phyloP scores from a whole-genome alignment of 2,797 vertebrate species.

The Cynodonichthys magdalenae region DNA sequence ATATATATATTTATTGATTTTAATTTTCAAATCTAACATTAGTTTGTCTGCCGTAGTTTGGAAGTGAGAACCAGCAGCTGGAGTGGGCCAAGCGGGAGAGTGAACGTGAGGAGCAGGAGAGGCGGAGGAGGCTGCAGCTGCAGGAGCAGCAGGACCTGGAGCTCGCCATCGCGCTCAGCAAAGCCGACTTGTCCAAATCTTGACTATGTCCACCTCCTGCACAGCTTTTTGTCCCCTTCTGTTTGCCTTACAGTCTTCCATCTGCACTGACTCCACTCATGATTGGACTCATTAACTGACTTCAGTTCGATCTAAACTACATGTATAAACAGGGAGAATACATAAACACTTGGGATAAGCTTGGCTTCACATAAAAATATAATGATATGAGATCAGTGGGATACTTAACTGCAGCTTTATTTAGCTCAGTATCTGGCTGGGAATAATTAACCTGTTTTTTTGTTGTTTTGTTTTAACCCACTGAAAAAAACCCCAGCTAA shows the following conservation, averaged over 20 bases:
- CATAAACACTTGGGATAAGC: constrained; percentile 53
- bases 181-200: constrained; percentile 86
- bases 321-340: constrained; percentile 67
- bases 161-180: constrained; percentile 94
- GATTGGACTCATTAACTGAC: constrained; percentile 57
- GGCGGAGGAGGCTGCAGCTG: constrained; percentile 85
- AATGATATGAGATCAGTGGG: constrained; percentile 35
- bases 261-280: constrained; percentile 25
- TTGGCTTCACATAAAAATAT: constrained; percentile 48
- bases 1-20: background rate
- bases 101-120: constrained; percentile 90
- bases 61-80: constrained; percentile 94
- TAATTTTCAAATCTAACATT: constrained; percentile 27
- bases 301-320: constrained; percentile 62
- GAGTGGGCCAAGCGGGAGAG: constrained; percentile 96
- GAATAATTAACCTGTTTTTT: constrained; percentile 29
- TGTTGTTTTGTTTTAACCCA: background rate
- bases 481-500: background rate
- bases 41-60: constrained; percentile 80
- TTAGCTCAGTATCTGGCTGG: constrained; percentile 42
- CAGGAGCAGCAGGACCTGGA: constrained; percentile 96
- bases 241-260: constrained; percentile 1
- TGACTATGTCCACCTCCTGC: constrained; percentile 62
- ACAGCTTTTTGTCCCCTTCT: constrained; percentile 14
- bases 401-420: constrained; percentile 32